Conservation (phyloP, 92 coral and sea anemone genomes). For the Paragorgia papillata region DNA sequence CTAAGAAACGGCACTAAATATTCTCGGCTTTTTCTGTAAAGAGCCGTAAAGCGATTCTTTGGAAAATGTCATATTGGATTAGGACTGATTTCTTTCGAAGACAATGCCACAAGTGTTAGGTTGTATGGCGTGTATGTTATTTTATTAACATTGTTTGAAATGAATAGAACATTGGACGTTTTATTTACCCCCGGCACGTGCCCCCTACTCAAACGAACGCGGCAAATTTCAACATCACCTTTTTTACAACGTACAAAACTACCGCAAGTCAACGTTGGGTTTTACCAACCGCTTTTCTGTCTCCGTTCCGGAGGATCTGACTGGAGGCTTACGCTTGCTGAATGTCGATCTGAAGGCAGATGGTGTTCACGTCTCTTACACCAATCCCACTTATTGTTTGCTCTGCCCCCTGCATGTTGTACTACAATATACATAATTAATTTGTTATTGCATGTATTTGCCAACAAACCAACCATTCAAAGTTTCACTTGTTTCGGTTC, state of each 20-base stretch:
- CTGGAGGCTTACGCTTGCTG: not conserved
- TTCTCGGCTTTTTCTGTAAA: too few species aligned
- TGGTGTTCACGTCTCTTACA: not conserved
- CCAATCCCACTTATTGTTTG: not conserved
- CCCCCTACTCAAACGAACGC: conserved; percentile 4
- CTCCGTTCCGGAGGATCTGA: not conserved
- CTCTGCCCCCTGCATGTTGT: conserved; percentile 9
- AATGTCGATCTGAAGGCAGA: not conserved
- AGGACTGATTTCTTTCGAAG: not conserved
- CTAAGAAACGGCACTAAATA: too few species aligned
- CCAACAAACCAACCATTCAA: not conserved
- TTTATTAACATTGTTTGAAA: conserved; percentile 41
- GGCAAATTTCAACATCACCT: not conserved
- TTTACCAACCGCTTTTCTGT: not conserved
- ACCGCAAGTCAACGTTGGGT: not conserved
- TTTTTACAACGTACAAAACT: not conserved
- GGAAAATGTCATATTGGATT: not conserved
- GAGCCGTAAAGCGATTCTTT: not conserved
- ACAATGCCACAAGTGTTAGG: conserved; percentile 16
- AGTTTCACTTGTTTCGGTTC: not conserved
- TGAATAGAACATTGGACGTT: conserved; percentile 21
- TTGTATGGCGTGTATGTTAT: conserved; percentile 27
- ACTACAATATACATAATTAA: conserved; percentile 6
- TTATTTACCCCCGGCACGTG: conserved; percentile 39
- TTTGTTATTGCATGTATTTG: not conserved